These are phyloP conservation scores for Phalangium opilio DNA, from an alignment of 2,888 invertebrate genomes.

Conservation along the genomic window DNA sequence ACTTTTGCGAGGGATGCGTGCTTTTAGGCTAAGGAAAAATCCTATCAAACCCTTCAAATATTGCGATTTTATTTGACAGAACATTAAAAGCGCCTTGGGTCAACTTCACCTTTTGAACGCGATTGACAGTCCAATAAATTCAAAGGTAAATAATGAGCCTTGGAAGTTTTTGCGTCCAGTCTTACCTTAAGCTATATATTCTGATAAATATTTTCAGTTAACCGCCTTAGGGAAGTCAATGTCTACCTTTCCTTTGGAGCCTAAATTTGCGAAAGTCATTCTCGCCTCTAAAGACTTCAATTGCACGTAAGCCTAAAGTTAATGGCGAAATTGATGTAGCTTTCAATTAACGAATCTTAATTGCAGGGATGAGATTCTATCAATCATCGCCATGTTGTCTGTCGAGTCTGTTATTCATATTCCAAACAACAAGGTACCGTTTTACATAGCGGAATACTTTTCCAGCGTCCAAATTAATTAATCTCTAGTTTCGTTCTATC, in stretches of 20 bases:
- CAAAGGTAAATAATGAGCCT: too few species aligned
- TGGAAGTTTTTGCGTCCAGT: too few species aligned
- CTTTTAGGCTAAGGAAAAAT: too few species aligned
- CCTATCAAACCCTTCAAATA: too few species aligned
- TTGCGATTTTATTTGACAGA: constrained; percentile 4
- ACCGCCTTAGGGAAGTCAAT: constrained; percentile 67
- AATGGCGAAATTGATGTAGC: too few species aligned
- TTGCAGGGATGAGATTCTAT: constrained; percentile 49
- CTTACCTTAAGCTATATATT: too few species aligned
- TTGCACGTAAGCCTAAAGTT: constrained; percentile 30
- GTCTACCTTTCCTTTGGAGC: constrained; percentile 83
- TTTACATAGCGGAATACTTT: too few species aligned
- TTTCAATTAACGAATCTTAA: constrained; percentile 5
- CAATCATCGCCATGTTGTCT: constrained; percentile 70
- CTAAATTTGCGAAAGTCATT: constrained; percentile 65
- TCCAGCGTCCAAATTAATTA: too few species aligned
- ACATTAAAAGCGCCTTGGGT: neutral
- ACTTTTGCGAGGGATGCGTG: too few species aligned
- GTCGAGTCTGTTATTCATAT: constrained; percentile 70
- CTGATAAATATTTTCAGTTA: constrained; percentile 34
- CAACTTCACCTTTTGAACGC: too few species aligned
- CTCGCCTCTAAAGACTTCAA: constrained; percentile 57
- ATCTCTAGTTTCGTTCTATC: constrained; percentile 4
- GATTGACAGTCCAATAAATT: too few species aligned
- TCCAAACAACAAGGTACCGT: constrained; percentile 45